Conservation (phyloP, 1,140 invertebrate species). For the Mizuhopecten yessoensis region DNA sequence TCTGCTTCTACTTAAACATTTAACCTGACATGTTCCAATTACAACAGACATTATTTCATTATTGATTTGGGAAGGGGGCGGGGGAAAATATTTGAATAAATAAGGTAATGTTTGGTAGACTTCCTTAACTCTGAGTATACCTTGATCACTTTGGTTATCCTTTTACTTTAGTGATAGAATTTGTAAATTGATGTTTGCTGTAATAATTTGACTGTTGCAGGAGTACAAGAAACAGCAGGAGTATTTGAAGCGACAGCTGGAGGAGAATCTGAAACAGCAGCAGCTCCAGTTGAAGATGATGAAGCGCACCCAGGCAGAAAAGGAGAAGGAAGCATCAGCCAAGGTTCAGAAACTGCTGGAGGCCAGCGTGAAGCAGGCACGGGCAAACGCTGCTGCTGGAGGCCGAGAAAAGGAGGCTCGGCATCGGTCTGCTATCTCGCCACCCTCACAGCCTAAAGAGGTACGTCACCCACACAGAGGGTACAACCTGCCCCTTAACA, state of each 20-base stretch:
- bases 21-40: too few species aligned
- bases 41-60: too few species aligned
- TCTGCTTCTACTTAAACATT: too few species aligned
- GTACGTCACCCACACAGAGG: neutral
- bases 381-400: constrained; percentile 10
- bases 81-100: too few species aligned
- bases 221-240: constrained; percentile 69
- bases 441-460: neutral
- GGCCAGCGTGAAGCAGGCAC: neutral
- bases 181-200: neutral
- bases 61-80: too few species aligned
- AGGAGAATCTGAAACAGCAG: constrained; percentile 74
- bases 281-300: constrained; percentile 70
- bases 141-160: too few species aligned
- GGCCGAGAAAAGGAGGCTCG: constrained; percentile 41
- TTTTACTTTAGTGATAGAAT: too few species aligned
- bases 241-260: constrained; percentile 71
- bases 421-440: neutral
- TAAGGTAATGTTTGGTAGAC: too few species aligned
- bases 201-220: constrained; percentile 54
- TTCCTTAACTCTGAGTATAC: too few species aligned
- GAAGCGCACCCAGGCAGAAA: constrained; percentile 54
- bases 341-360: constrained; percentile 50
- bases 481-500: too few species aligned
- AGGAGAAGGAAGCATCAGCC: constrained; percentile 46